A percentile compares a stretch with the other conserved stretches of the same genome.
Evolutionary conservation across 2,888 invertebrate genomes (phyloP).

Genomic region (Eupelmus urozonus): DNA sequence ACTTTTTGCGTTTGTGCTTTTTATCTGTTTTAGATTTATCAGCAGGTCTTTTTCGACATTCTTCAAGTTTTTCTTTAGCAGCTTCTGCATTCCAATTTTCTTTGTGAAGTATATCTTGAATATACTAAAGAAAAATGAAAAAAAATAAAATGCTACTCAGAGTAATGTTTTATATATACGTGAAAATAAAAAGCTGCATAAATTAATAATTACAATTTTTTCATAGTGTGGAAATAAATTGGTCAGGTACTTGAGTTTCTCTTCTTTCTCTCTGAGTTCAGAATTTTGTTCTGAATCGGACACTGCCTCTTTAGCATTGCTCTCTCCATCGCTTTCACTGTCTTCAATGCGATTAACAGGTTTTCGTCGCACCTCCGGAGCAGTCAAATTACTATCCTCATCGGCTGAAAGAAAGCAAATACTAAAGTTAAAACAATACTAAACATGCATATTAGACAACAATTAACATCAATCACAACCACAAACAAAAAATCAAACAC

Average conservation of each 20-base stretch:
- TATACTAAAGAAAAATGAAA: slow-evolving; percentile 67
- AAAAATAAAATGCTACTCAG: slow-evolving; percentile 12
- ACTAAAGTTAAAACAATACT: background rate
- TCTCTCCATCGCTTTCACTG: slow-evolving; percentile 72
- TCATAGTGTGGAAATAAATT: slow-evolving; percentile 82
- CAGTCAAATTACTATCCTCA: slow-evolving; percentile 72
- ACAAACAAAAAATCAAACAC: background rate
- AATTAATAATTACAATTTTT: slow-evolving; percentile 78
- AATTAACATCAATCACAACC: background rate
- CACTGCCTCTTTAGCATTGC: slow-evolving; percentile 62
- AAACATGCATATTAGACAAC: background rate
- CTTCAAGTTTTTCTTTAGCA: slow-evolving; percentile 59
- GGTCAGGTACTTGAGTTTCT: slow-evolving; percentile 80
- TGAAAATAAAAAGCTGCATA: background rate
- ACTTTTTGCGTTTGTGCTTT: slow-evolving; percentile 77
- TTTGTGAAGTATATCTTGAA: slow-evolving; percentile 67
- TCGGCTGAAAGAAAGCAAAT: slow-evolving; percentile 67
- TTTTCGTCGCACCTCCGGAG: slow-evolving; percentile 69
- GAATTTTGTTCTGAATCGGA: slow-evolving; percentile 63
- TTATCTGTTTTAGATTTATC: slow-evolving; percentile 62
- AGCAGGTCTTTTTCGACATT: slow-evolving; percentile 56
- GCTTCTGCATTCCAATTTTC: slow-evolving; percentile 71
- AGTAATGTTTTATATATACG: background rate
- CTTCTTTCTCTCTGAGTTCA: slow-evolving; percentile 67
- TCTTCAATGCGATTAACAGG: slow-evolving; percentile 73